Conservation (phyloP, 2,888 invertebrate species). For the Anticlea derivata region DNA sequence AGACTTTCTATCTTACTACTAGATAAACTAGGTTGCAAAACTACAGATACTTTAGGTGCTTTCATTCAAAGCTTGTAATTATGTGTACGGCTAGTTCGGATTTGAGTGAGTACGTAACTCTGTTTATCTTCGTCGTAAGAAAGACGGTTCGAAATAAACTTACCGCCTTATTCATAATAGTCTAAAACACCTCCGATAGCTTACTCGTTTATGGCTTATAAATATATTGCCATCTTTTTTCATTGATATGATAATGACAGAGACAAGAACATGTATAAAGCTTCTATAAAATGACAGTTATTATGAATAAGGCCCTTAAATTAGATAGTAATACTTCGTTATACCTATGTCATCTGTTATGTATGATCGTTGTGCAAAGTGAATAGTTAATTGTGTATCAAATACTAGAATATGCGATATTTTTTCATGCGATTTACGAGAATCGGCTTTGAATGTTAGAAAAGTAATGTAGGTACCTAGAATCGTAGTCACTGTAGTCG, state of each 20-base stretch:
- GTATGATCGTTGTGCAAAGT: conserved; percentile 41
- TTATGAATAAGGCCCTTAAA: no score
- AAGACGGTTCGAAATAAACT: conserved; percentile 7
- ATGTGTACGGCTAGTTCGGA: neutral
- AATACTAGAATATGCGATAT: conserved; percentile 63
- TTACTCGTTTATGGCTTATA: no score
- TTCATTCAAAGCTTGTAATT: neutral
- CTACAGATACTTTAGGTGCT: neutral
- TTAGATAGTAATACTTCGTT: conserved; percentile 23
- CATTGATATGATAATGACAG: no score
- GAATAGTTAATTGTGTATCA: conserved; percentile 43
- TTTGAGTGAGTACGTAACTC: neutral
- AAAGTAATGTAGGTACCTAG: conserved; percentile 49
- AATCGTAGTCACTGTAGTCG: conserved; percentile 58
- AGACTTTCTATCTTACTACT: conserved; percentile 10
- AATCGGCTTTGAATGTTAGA: conserved; percentile 73
- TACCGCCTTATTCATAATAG: no score
- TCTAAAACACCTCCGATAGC: no score
- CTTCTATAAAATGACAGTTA: no score
- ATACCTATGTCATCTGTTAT: conserved; percentile 40
- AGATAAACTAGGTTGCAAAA: conserved; percentile 8
- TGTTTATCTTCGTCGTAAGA: conserved; percentile 4
- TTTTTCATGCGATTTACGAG: conserved; percentile 67
- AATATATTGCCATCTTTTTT: no score
- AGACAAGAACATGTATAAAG: no score